Evolutionary conservation across 1,140 invertebrate genomes (phyloP).

Genomic region (Lamellibrachia luymesi): DNA sequence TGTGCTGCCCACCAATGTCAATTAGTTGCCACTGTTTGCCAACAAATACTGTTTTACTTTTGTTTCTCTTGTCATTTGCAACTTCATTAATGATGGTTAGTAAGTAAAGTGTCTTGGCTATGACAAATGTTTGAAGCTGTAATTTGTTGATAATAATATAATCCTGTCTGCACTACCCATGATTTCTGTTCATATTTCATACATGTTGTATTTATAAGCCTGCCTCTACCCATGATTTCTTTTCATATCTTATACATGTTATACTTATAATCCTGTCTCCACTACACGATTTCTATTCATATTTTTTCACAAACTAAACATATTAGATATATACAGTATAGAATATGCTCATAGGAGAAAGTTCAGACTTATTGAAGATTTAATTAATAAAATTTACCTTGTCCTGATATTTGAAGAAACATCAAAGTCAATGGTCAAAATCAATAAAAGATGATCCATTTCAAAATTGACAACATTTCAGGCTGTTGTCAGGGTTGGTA

Average conservation of each 20-base stretch:
- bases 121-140: no score
- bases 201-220: no score
- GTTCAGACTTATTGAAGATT: background rate
- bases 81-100: background rate
- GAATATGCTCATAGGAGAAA: background rate
- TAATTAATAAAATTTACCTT: background rate
- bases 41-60: background rate
- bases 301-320: no score
- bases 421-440: background rate
- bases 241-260: background rate
- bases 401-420: no score
- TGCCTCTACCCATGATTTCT: no score
- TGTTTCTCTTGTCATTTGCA: no score
- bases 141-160: no score
- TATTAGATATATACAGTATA: background rate
- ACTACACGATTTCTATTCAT: no score
- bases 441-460: background rate
- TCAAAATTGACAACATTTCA: background rate
- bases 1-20: background rate
- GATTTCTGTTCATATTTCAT: no score
- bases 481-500: no score
- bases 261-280: no score
- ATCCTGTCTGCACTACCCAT: no score
- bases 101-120: background rate
- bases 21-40: background rate